phyloP scores from a whole-genome alignment of 2,797 vertebrate species.

The Vespertilio murinus region DNA sequence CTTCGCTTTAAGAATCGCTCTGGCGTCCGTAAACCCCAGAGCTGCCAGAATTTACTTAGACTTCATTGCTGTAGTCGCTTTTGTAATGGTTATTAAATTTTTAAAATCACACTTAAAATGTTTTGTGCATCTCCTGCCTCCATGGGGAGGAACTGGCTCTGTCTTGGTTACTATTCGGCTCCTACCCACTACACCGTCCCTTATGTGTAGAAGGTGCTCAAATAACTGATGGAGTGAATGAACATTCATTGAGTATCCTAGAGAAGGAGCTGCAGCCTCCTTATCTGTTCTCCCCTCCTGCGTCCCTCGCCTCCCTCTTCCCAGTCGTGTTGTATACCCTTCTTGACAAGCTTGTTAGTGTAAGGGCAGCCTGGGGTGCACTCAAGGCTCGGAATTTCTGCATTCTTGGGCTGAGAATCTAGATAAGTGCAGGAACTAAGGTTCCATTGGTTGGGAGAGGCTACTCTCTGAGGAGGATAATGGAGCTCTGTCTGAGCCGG shows the following conservation, averaged over 20 bases:
- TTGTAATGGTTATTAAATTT: not conserved
- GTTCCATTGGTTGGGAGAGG: not conserved
- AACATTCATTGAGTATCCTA: not conserved
- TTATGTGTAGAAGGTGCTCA: not conserved
- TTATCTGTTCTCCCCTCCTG: not conserved
- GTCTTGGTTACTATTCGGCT: not conserved
- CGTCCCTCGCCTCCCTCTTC: not conserved
- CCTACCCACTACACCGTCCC: not conserved
- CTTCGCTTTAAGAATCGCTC: not conserved
- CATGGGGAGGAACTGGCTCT: not conserved
- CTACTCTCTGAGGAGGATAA: not conserved
- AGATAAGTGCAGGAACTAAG: not conserved
- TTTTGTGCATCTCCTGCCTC: too few relatives aligned
- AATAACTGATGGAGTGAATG: not conserved
- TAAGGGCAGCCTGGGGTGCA: not conserved
- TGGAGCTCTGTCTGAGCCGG: not conserved
- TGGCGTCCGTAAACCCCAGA: not conserved
- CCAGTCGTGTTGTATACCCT: not conserved
- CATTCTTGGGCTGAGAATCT: not conserved
- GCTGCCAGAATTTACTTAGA: not conserved
- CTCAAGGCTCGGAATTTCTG: not conserved
- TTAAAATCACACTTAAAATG: not conserved
- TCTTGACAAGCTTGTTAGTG: too few relatives aligned
- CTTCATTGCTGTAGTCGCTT: not conserved
- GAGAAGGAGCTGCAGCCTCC: too few relatives aligned